phyloP scores from a whole-genome alignment of 2,113 vertebrate species.

The Dolichotis patagonum region DNA sequence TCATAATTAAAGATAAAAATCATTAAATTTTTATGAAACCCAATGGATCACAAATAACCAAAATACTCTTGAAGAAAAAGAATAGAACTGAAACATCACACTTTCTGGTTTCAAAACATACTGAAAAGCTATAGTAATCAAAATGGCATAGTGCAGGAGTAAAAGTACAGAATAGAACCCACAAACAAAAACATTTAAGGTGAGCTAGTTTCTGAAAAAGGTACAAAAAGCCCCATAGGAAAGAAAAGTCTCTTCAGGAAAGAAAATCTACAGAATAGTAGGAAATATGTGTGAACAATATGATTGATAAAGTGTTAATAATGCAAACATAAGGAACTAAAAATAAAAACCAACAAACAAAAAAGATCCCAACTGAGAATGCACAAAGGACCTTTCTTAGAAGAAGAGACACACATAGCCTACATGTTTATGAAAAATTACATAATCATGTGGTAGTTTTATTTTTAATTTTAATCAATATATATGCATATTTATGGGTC shows the following conservation, averaged over 20 bases:
- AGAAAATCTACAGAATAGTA: not conserved
- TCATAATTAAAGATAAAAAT: not conserved
- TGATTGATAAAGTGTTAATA: not conserved
- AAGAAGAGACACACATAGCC: not conserved
- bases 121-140: too few species aligned
- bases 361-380: not conserved
- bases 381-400: not conserved
- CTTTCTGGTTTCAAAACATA: not conserved
- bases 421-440: not conserved
- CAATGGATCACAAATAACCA: not conserved
- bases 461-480: not conserved
- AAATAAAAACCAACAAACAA: not conserved
- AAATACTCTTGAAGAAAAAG: not conserved
- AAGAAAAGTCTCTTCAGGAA: not conserved
- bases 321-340: not conserved
- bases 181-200: too few species aligned
- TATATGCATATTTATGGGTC: not conserved
- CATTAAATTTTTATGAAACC: not conserved
- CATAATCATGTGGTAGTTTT: not conserved
- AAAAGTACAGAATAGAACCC: too few species aligned
- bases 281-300: not conserved
- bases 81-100: not conserved
- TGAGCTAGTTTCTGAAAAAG: too few species aligned
- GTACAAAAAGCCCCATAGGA: too few species aligned
- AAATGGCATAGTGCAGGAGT: too few species aligned